A percentile compares a stretch with the other conserved stretches of the same genome.
Conservation (phyloP, 2,888 invertebrate genomes). For the Acleris sparsana region DNA sequence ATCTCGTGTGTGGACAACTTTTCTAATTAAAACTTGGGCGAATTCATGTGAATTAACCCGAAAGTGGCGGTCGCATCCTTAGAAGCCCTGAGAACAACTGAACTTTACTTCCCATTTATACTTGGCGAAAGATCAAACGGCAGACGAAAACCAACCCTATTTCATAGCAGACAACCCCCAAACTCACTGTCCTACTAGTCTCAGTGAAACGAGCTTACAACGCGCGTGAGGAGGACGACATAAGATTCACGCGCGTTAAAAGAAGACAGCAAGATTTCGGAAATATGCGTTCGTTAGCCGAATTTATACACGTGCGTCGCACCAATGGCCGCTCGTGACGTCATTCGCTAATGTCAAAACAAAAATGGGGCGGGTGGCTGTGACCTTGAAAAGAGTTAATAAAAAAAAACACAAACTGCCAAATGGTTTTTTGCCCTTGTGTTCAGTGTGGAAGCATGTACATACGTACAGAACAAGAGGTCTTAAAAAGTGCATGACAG, state of each 20-base stretch:
- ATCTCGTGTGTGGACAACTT: conserved; percentile 8
- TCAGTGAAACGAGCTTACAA: conserved; percentile 58
- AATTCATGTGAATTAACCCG: background rate
- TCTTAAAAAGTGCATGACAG: no score
- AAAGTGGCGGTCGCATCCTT: background rate
- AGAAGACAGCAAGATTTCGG: conserved; percentile 48
- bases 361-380: conserved; percentile 4
- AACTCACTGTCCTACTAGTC: background rate
- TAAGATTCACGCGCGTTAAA: conserved; percentile 41
- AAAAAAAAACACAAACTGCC: no score
- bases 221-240: conserved; percentile 54
- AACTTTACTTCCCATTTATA: conserved; percentile 31
- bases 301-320: conserved; percentile 49
- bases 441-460: no score
- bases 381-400: conserved; percentile 10
- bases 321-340: conserved; percentile 39
- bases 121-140: background rate
- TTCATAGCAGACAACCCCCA: conserved; percentile 47
- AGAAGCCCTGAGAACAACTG: conserved; percentile 15
- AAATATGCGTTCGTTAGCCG: conserved; percentile 43
- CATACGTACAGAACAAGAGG: no score
- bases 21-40: conserved; percentile 30
- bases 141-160: conserved; percentile 49
- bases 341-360: conserved; percentile 17
- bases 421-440: no score